Conservation (phyloP, 2,888 invertebrate species). For the Mycalesis mineus region DNA sequence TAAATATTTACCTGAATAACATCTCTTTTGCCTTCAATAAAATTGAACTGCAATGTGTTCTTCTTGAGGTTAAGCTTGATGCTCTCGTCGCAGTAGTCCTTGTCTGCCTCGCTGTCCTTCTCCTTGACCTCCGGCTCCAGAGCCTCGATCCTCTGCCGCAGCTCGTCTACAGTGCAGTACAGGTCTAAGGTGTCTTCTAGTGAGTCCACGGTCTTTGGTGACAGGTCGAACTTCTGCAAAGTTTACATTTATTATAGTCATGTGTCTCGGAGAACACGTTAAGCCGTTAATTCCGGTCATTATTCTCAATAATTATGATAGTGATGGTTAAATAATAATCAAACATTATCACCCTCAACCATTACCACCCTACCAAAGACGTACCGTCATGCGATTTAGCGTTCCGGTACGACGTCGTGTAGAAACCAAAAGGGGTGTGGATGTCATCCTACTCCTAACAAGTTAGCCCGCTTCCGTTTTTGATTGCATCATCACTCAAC, state of each 20-base stretch:
- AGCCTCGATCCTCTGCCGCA: constrained; percentile 75
- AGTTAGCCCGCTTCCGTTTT: too few relatives aligned
- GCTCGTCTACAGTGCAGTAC: constrained; percentile 83
- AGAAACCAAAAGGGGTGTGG: too few relatives aligned
- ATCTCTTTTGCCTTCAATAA: constrained; percentile 70
- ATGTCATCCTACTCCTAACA: too few relatives aligned
- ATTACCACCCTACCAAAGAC: too few relatives aligned
- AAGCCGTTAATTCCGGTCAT: too few relatives aligned
- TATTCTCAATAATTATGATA: too few relatives aligned
- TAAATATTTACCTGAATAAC: constrained; percentile 54
- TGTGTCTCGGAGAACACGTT: too few relatives aligned
- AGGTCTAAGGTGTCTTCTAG: constrained; percentile 80
- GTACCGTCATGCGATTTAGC: too few relatives aligned
- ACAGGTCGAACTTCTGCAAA: constrained; percentile 69
- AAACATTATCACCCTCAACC: too few relatives aligned
- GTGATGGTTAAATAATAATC: too few relatives aligned
- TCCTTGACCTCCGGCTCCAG: constrained; percentile 64
- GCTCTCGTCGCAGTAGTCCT: constrained; percentile 48
- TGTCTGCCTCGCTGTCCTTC: constrained; percentile 44
- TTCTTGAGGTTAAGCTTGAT: constrained; percentile 59
- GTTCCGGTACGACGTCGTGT: too few relatives aligned
- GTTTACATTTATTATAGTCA: background rate
- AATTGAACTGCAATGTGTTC: constrained; percentile 69
- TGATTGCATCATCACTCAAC: too few relatives aligned
- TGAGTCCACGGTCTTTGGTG: constrained; percentile 69